A percentile compares a stretch with the other conserved stretches of the same genome.
Conservation (phyloP, 2,113 vertebrate genomes). For the Cisticola juncidis region DNA sequence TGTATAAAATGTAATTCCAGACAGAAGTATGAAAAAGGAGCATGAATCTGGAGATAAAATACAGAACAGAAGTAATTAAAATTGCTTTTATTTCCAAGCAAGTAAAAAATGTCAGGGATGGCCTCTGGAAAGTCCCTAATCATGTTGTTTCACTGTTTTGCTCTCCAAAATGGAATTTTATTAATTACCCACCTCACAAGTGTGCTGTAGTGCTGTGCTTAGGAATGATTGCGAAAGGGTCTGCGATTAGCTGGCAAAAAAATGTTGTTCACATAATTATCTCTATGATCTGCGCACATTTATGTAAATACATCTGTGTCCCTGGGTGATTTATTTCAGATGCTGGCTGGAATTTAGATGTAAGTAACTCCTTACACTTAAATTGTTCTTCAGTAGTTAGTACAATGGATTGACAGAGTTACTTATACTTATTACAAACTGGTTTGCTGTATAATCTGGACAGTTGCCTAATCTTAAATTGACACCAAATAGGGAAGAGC, state of each 20-base stretch:
- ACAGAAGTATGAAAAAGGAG: not conserved
- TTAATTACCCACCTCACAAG: not conserved
- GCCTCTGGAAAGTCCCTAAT: conserved; percentile 49
- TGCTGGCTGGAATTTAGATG: not conserved
- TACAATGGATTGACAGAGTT: not conserved
- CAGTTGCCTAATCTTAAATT: not conserved
- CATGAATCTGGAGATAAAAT: not conserved
- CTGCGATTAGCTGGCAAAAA: not conserved
- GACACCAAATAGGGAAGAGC: not conserved
- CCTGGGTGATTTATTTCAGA: conserved; percentile 26
- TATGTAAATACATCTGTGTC: conserved; percentile 1
- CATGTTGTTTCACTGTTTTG: not conserved
- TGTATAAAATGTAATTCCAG: not conserved
- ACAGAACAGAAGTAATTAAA: not conserved
- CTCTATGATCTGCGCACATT: conserved; percentile 5
- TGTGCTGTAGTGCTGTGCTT: not conserved
- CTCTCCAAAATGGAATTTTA: conserved; percentile 39
- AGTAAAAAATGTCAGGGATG: not conserved
- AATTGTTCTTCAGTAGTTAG: not conserved
- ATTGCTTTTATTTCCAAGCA: not conserved
- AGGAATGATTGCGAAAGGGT: not conserved
- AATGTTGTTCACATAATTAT: not conserved
- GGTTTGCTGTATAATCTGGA: not conserved
- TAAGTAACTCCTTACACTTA: not conserved
- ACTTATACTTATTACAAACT: not conserved